phyloP scores from a whole-genome alignment of 2,113 vertebrate genomes.

The Chelonoidis abingdonii region DNA sequence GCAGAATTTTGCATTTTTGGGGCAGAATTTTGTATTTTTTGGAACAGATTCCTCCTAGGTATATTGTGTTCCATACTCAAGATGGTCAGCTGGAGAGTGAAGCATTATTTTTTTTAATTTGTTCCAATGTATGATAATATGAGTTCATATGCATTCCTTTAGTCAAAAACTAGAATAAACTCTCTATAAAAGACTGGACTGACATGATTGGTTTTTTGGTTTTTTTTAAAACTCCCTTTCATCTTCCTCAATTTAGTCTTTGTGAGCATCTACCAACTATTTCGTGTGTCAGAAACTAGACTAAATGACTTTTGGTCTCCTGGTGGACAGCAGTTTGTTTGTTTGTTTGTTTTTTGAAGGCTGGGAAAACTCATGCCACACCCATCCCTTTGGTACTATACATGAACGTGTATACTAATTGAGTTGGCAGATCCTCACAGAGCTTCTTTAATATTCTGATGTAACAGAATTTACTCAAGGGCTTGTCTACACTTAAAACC shows the following conservation, averaged over 20 bases:
- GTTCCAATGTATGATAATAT: background rate
- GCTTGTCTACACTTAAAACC: background rate
- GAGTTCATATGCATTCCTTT: background rate
- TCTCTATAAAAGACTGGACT: background rate
- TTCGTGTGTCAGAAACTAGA: background rate
- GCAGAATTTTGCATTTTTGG: too few relatives aligned
- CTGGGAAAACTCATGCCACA: background rate
- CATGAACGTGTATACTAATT: background rate
- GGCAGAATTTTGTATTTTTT: too few relatives aligned
- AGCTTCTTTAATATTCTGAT: background rate
- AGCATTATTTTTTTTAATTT: background rate
- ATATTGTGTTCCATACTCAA: too few relatives aligned
- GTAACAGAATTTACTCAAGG: background rate
- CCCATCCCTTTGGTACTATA: background rate
- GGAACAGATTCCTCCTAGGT: too few relatives aligned
- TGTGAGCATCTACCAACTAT: background rate
- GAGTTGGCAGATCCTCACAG: background rate
- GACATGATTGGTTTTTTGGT: background rate
- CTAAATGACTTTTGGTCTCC: background rate
- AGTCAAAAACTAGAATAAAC: background rate
- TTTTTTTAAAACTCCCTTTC: background rate
- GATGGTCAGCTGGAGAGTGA: background rate
- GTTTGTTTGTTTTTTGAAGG: background rate
- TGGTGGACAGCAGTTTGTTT: background rate
- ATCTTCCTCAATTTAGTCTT: background rate